Base-by-base conservation (phyloP, 2,797 vertebrate genomes). In the Argyrosomus regius region DNA sequence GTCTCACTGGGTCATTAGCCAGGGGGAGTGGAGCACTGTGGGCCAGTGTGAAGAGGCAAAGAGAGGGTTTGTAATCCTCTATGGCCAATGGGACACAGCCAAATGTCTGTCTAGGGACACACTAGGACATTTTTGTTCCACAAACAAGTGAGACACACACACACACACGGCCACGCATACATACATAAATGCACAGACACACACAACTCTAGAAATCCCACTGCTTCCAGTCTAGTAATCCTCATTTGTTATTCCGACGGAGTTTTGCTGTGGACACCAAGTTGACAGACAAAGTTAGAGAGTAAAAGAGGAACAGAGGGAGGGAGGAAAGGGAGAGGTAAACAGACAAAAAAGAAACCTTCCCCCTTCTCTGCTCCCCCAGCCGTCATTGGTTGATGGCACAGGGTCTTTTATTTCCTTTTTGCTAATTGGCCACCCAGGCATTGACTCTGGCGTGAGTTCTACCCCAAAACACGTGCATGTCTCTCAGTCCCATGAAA, bases 351-450 rank as follows among this genome's bases (percentile, higher is more conserved):
- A 80, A 88, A 92, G 80, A 81, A 91, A 88, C 60, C 80, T 26
- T 90, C 79, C 86, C 87, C 83, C 78, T 83, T 84, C 84, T 79
- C 81, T 13, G 49, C 81, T 89, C 82, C 74, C 82, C 81, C 75
- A 57, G 82, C 87, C 87, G 48, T 87, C 86, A 93, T 95, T 90
- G 89, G 93, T 89, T 82, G 87, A 93, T 91, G 90, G 93, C 93
- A 92, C 87, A 82, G 84, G 87, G 85, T 86, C 89, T 92, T 95
- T 95, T 94, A 89, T 92, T 90, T 92, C 85, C 84, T 87, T 92
- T 90, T 93, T 90, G 91, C 93, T 96, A 96, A 96, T 96, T 96
- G 95, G 95, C 95, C 95, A 96, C 95, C 95, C 95, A 96, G 90
- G 94, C 91, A 84, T 94, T 93, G 89, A 92, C 91, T 94, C 87